A percentile compares a stretch with the other conserved stretches of the same genome.
Evolutionary conservation across 2,113 vertebrate genomes (phyloP).

Genomic region (Limnothrissa miodon): DNA sequence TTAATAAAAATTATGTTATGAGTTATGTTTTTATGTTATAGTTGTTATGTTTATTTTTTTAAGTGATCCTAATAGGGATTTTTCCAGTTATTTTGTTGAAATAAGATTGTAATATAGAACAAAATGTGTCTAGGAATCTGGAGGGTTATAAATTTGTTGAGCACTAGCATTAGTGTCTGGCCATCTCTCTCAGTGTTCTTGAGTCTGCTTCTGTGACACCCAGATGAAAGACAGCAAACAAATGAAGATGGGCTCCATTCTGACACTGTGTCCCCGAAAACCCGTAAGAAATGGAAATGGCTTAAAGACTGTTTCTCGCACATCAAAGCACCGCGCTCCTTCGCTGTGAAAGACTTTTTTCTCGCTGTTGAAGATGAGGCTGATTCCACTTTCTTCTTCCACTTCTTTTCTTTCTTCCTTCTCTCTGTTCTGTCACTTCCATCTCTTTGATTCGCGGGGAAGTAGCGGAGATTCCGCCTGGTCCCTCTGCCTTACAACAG

Average conservation of each 20-base stretch:
- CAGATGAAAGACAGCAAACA: background rate
- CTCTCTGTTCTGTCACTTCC: conserved; percentile 21
- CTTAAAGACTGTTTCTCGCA: conserved; percentile 11
- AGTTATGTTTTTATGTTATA: too few species aligned
- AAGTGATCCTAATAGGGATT: too few species aligned
- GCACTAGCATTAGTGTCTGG: too few species aligned
- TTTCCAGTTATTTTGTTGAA: too few species aligned
- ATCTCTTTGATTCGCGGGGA: conserved; percentile 31
- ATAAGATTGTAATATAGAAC: too few species aligned
- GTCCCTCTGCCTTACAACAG: background rate
- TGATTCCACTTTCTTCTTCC: background rate
- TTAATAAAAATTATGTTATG: too few species aligned
- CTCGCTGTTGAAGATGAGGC: background rate
- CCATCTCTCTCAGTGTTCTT: background rate
- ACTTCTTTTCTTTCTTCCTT: background rate
- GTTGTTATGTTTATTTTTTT: too few species aligned
- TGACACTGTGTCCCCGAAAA: conserved; percentile 24
- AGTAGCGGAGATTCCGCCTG: background rate
- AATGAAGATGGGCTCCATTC: background rate
- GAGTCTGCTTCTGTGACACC: background rate
- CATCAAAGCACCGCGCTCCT: conserved; percentile 28
- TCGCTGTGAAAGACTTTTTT: conserved; percentile 23
- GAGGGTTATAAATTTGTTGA: too few species aligned
- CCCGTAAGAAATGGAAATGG: conserved; percentile 19
- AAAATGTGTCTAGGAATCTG: too few species aligned